Percentiles rank a stretch among this genome's conserved stretches.
Conservation (phyloP, 1,140 invertebrate genomes). For the Drosophila subobscura region DNA sequence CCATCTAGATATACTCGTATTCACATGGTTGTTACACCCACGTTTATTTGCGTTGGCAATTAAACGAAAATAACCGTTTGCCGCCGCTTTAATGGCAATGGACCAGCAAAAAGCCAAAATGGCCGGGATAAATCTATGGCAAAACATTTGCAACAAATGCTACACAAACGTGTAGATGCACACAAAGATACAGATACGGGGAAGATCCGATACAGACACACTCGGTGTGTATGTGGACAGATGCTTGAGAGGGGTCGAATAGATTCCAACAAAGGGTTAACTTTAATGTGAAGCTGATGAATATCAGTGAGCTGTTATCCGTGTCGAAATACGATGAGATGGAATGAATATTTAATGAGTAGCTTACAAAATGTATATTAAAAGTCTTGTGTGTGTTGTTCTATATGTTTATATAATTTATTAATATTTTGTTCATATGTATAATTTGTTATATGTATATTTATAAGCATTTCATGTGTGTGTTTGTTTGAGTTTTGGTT, state of each 20-base stretch:
- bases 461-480: constrained; percentile 49
- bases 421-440: constrained; percentile 47
- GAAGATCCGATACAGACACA: constrained; percentile 2
- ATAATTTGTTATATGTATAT: constrained; percentile 49
- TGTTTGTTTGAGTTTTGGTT: constrained; percentile 38
- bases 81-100: constrained; percentile 20
- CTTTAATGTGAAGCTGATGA: background rate
- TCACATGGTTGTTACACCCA: constrained; percentile 13
- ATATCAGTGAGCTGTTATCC: background rate
- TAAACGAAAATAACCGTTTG: constrained; percentile 64
- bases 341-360: too few species aligned
- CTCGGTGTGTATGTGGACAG: constrained; percentile 22
- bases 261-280: background rate
- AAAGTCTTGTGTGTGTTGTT: constrained; percentile 10
- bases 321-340: too few species aligned
- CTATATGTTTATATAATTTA: constrained; percentile 48
- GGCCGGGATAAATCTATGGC: constrained; percentile 19
- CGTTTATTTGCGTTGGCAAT: constrained; percentile 63
- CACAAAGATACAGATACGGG: constrained; percentile 7
- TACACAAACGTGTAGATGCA: constrained; percentile 4
- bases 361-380: background rate
- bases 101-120: constrained; percentile 20
- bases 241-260: constrained; percentile 24
- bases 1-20: constrained; percentile 16
- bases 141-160: constrained; percentile 40